Conservation (phyloP, 2,113 vertebrate genomes). For the Ibidorhyncha struthersii region DNA sequence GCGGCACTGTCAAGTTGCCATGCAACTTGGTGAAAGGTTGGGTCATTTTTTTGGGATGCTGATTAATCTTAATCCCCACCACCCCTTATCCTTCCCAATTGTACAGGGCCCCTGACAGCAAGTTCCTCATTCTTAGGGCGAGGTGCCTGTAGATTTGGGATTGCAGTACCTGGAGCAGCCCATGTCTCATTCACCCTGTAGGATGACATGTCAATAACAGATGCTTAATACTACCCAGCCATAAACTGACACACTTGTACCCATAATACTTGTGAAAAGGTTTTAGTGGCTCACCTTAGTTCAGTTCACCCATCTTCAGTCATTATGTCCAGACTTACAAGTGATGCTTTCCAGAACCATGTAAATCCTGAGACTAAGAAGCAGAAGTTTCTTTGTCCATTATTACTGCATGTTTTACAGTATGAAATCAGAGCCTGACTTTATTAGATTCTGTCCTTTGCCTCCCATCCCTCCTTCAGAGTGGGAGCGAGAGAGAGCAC, state of each 20-base stretch:
- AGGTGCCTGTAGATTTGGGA: background rate
- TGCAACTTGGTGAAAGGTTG: background rate
- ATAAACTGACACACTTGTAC: background rate
- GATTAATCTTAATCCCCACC: background rate
- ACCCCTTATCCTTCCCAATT: rapidly evolving
- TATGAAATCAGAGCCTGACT: background rate
- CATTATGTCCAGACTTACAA: background rate
- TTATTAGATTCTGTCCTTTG: background rate
- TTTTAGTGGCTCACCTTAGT: background rate
- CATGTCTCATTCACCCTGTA: background rate
- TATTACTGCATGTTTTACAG: background rate
- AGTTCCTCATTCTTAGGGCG: background rate
- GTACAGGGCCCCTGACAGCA: background rate
- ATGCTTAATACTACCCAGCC: background rate
- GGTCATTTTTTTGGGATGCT: background rate
- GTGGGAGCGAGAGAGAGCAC: background rate
- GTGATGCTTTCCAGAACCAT: background rate
- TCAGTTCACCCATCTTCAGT: background rate
- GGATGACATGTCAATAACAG: background rate
- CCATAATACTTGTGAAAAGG: background rate
- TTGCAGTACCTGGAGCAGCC: background rate
- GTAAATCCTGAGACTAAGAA: background rate
- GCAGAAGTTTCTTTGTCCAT: background rate
- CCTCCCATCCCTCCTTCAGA: background rate
- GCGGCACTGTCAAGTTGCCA: background rate